These are phyloP conservation scores for Mastacembelus armatus DNA, from an alignment of 2,797 vertebrate genomes.

Conservation along the genomic window DNA sequence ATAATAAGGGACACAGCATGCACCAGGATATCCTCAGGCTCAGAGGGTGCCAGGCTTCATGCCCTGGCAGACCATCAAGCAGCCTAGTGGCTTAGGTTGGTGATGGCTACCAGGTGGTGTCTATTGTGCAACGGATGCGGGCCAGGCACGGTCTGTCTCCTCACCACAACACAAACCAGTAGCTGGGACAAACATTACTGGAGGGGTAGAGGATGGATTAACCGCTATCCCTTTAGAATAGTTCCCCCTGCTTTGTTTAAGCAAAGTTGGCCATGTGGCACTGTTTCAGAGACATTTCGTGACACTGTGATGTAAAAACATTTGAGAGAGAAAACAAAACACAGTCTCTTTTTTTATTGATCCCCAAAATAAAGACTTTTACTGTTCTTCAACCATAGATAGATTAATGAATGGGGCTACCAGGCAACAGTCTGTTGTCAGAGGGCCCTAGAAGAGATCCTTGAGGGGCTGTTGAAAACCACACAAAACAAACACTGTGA, in stretches of 20 bases:
- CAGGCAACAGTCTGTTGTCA: too few relatives aligned
- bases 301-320: conserved; percentile 56
- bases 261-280: conserved; percentile 43
- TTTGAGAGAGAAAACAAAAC: conserved; percentile 48
- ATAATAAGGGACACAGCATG: conserved; percentile 66
- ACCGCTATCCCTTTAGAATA: conserved; percentile 40
- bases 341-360: too few relatives aligned
- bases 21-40: conserved; percentile 37
- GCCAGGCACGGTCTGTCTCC: conserved; percentile 54
- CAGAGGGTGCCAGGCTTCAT: conserved; percentile 55
- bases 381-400: conserved; percentile 14
- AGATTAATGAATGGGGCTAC: too few relatives aligned
- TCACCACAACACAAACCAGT: conserved; percentile 55
- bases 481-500: too few relatives aligned
- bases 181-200: conserved; percentile 61
- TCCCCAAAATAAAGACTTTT: conserved; percentile 7
- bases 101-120: conserved; percentile 76
- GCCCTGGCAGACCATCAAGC: conserved; percentile 61
- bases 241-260: conserved; percentile 39
- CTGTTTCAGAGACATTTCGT: conserved; percentile 63
- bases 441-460: too few relatives aligned
- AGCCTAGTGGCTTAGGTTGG: conserved; percentile 58
- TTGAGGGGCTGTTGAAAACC: too few relatives aligned
- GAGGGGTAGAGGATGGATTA: conserved; percentile 51
- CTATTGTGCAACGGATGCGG: conserved; percentile 29